These are phyloP conservation scores for Xenopus petersii DNA, from an alignment of 2,797 vertebrate genomes.

Conservation along the genomic window DNA sequence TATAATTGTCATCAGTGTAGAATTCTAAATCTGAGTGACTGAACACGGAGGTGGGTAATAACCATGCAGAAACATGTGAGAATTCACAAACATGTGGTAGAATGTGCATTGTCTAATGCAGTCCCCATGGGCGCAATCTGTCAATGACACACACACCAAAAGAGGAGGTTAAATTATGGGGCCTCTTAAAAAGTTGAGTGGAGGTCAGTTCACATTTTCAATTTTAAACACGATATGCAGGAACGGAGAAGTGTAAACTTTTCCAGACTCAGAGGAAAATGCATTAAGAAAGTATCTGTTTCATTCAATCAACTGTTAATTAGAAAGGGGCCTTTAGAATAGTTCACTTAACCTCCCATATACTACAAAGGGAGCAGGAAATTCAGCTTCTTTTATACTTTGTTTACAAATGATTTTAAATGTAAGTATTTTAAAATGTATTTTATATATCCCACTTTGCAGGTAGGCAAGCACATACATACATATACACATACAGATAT, in stretches of 20 bases:
- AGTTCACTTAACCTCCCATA: too few species aligned
- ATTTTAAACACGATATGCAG: conserved; percentile 1
- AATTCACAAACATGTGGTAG: conserved; percentile 16
- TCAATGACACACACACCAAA: conserved; percentile 12
- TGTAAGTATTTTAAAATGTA: too few species aligned
- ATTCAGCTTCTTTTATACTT: too few species aligned
- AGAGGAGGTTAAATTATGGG: conserved; percentile 4
- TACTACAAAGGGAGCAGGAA: too few species aligned
- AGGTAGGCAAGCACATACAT: too few species aligned
- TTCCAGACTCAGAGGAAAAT: neutral
- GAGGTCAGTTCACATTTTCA: conserved; percentile 9
- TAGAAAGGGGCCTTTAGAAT: neutral
- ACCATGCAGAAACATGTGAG: neutral
- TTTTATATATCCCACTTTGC: too few species aligned
- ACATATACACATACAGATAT: too few species aligned
- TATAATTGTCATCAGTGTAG: too few species aligned
- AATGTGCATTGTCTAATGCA: conserved; percentile 2
- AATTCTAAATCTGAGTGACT: too few species aligned
- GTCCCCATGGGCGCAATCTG: conserved; percentile 11
- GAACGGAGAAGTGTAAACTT: conserved; percentile 4
- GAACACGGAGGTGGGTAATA: neutral
- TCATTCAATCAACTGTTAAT: neutral
- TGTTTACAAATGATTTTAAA: too few species aligned
- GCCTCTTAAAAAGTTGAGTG: neutral
- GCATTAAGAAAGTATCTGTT: neutral